Conservation (phyloP, 1,140 invertebrate species). For the Pararge aegeria region DNA sequence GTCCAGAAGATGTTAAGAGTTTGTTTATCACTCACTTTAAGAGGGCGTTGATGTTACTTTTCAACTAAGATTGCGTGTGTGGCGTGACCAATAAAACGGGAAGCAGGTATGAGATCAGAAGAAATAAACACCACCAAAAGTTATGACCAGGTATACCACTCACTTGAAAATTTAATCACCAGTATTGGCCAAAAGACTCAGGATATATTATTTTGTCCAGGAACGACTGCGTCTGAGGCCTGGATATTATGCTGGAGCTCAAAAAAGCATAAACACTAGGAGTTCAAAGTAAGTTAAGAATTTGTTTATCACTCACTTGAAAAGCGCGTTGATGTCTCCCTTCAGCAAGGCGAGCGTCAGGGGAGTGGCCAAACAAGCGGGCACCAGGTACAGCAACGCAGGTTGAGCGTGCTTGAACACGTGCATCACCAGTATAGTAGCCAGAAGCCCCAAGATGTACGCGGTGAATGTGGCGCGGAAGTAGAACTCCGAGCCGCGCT, state of each 20-base stretch:
- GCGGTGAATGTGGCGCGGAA: constrained; percentile 97
- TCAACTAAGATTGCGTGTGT: constrained; percentile 65
- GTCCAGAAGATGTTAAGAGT: too few relatives aligned
- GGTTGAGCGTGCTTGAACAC: constrained; percentile 99
- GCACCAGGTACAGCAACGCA: constrained; percentile 97
- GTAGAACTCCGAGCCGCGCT: constrained; percentile 93
- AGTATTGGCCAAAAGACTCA: too few relatives aligned
- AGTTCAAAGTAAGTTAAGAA: not conserved
- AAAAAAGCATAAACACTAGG: not conserved
- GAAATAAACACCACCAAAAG: too few relatives aligned
- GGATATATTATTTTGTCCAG: too few relatives aligned
- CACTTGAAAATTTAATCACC: too few relatives aligned
- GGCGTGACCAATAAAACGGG: too few relatives aligned
- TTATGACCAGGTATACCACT: too few relatives aligned
- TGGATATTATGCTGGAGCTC: too few relatives aligned
- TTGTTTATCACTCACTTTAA: constrained; percentile 90
- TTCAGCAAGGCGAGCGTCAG: constrained; percentile 91
- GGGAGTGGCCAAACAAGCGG: constrained; percentile 95
- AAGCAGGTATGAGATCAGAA: too few relatives aligned
- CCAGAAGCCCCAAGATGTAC: constrained; percentile 95
- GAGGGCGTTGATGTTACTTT: constrained; percentile 94
- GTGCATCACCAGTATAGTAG: constrained; percentile 99
- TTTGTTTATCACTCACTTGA: constrained; percentile 87
- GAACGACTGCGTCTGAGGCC: too few relatives aligned
- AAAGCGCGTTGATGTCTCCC: constrained; percentile 94